Evolutionary conservation across 2,888 invertebrate genomes (phyloP).

Genomic region (Rotaria macrura): DNA sequence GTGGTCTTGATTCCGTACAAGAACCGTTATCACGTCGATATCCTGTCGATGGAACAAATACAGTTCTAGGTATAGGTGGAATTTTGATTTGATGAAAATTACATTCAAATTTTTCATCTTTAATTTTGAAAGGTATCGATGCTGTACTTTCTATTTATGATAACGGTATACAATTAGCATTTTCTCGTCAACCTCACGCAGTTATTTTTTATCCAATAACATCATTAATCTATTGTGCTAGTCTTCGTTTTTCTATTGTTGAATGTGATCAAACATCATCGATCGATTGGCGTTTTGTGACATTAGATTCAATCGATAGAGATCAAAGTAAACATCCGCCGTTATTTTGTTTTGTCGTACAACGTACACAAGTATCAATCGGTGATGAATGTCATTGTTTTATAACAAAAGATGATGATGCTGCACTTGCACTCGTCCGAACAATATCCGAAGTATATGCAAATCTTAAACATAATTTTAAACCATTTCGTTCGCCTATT

Average conservation of each 20-base stretch:
- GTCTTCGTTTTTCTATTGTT: constrained; percentile 40
- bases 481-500: neutral
- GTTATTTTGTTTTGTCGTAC: constrained; percentile 45
- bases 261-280: neutral
- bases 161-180: constrained; percentile 79
- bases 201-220: constrained; percentile 45
- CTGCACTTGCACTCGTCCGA: constrained; percentile 88
- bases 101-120: no score
- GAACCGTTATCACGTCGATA: constrained; percentile 42
- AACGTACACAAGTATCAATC: constrained; percentile 38
- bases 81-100: no score
- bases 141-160: constrained; percentile 43
- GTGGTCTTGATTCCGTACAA: constrained; percentile 46
- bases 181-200: constrained; percentile 55
- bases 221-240: constrained; percentile 44
- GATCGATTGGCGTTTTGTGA: constrained; percentile 40
- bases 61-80: constrained; percentile 37
- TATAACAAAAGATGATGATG: constrained; percentile 64
- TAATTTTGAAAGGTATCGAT: neutral
- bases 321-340: constrained; percentile 40
- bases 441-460: constrained; percentile 52
- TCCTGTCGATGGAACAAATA: constrained; percentile 38
- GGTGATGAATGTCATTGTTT: constrained; percentile 45
- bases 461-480: neutral
- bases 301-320: constrained; percentile 39